Evolutionary conservation across 2,113 vertebrate genomes (phyloP).

Genomic region (Xiphophorus maculatus): DNA sequence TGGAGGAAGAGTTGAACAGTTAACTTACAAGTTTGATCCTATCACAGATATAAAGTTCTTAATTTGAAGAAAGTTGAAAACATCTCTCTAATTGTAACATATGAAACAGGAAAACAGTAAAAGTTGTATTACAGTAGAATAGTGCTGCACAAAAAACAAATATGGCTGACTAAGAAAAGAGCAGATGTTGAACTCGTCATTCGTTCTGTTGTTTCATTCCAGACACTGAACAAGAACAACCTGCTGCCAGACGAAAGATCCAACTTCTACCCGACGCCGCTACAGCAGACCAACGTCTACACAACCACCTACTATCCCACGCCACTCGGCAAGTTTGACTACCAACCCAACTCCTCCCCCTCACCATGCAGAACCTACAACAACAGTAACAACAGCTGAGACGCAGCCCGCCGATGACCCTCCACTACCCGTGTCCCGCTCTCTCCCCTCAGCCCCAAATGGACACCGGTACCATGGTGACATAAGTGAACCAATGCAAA

Average conservation of each 20-base stretch:
- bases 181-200: not conserved
- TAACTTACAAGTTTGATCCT: no score
- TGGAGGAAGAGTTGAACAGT: no score
- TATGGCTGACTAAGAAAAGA: no score
- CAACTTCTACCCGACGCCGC: conserved; percentile 88
- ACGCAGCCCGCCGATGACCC: conserved; percentile 20
- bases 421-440: not conserved
- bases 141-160: not conserved
- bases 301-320: conserved; percentile 98
- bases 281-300: conserved; percentile 98
- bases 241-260: conserved; percentile 94
- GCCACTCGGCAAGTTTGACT: conserved; percentile 92
- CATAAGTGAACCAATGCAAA: conserved; percentile 31
- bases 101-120: no score
- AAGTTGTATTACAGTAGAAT: no score
- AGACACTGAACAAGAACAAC: conserved; percentile 99
- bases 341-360: conserved; percentile 92
- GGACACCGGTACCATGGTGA: conserved; percentile 31
- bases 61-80: no score
- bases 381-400: conserved; percentile 96
- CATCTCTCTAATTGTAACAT: no score
- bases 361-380: conserved; percentile 96
- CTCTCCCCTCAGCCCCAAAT: conserved; percentile 5
- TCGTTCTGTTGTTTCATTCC: conserved; percentile 16
- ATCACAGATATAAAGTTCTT: no score